Conservation (phyloP, 2,113 vertebrate genomes). For the Plectropomus leopardus region DNA sequence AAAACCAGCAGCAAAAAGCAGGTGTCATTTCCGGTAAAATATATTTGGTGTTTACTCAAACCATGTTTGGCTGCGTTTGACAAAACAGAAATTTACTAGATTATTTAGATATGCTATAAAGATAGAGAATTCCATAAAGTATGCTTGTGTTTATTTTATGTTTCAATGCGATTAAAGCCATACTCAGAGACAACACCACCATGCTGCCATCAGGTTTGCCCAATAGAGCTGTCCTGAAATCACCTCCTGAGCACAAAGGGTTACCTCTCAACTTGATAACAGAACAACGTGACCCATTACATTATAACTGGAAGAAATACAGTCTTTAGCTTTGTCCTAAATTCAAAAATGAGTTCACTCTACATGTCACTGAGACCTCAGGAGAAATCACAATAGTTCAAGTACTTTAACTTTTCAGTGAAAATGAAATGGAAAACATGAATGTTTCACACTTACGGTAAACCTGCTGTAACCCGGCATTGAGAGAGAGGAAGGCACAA, state of each 20-base stretch:
- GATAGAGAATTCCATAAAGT: background rate
- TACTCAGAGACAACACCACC: background rate
- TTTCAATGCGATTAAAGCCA: background rate
- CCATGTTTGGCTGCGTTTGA: background rate
- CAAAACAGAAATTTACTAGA: background rate
- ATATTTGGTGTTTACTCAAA: background rate
- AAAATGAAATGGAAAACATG: constrained; percentile 38
- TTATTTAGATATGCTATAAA: background rate
- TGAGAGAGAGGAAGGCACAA: constrained; percentile 7
- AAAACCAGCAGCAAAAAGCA: background rate
- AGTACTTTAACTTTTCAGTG: background rate
- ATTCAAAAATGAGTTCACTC: background rate
- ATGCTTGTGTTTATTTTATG: background rate
- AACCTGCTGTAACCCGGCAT: constrained; percentile 71
- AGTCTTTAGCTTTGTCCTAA: background rate
- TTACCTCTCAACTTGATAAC: constrained; percentile 30
- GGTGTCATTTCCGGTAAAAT: constrained; percentile 8
- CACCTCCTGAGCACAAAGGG: constrained; percentile 3
- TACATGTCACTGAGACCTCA: background rate
- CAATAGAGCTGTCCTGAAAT: constrained; percentile 21
- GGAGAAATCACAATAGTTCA: background rate
- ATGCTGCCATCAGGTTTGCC: constrained; percentile 17
- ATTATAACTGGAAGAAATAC: background rate
- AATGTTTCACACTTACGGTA: constrained; percentile 68
- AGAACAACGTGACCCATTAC: background rate